These are phyloP conservation scores for Nemopilema nomurai DNA, from an alignment of 30 jellyfish, hydroid and myxozoan genomes.

Conservation along the genomic window DNA sequence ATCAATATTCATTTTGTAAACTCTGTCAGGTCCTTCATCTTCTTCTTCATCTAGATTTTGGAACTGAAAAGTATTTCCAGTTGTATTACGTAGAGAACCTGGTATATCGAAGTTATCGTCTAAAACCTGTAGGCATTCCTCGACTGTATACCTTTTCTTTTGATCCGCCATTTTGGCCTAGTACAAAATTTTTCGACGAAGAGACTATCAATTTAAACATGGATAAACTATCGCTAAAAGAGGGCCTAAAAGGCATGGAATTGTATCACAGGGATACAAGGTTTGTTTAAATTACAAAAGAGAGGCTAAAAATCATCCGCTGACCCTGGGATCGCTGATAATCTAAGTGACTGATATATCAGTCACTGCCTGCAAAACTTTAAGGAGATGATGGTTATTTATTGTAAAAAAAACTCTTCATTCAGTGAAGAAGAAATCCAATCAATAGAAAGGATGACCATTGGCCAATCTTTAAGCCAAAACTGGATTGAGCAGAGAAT, in stretches of 20 bases:
- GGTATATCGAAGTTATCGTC: slow-evolving; percentile 1
- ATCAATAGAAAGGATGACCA: neutral
- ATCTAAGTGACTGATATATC: neutral
- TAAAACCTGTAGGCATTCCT: slow-evolving; percentile 5
- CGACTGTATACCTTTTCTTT: slow-evolving; percentile 11
- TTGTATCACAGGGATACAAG: neutral
- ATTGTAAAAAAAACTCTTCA: neutral
- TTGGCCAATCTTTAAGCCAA: neutral
- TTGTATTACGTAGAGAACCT: neutral
- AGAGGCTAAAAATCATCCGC: neutral
- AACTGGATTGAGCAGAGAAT: too few species aligned
- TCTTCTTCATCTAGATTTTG: slow-evolving; percentile 7
- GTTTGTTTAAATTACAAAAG: neutral
- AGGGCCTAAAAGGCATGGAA: neutral
- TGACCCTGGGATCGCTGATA: neutral
- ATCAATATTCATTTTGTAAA: neutral
- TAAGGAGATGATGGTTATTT: neutral
- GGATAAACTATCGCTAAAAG: neutral
- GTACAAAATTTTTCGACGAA: neutral
- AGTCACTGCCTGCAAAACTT: neutral
- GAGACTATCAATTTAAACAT: neutral
- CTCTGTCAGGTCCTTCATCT: neutral
- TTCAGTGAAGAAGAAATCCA: neutral
- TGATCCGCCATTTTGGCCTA: slow-evolving; percentile 9
- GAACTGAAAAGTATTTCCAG: neutral